phyloP scores from a whole-genome alignment of 2,113 vertebrate species.

The Tragelaphus scriptus region DNA sequence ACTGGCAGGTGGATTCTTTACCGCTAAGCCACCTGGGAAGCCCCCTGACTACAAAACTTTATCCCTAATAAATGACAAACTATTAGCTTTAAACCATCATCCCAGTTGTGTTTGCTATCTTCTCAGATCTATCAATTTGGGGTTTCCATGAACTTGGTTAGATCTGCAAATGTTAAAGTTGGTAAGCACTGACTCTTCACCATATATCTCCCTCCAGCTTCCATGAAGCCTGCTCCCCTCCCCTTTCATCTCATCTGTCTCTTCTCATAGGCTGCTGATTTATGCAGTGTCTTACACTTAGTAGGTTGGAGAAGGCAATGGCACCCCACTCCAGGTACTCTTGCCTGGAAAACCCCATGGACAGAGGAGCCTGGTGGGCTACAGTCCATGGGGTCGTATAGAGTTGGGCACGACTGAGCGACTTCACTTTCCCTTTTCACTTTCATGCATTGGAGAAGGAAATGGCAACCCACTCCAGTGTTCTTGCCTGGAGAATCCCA shows the following conservation, averaged over 20 bases:
- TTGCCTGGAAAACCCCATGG: no score
- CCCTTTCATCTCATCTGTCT: neutral
- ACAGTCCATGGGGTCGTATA: no score
- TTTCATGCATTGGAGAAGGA: no score
- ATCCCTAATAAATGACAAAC: neutral
- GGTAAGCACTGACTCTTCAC: neutral
- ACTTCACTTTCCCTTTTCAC: no score
- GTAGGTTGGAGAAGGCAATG: no score
- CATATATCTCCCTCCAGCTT: neutral
- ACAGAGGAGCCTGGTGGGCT: no score
- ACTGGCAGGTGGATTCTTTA: neutral
- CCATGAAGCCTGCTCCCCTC: neutral
- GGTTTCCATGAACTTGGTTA: neutral
- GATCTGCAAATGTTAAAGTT: neutral
- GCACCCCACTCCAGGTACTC: no score
- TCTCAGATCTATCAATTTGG: neutral
- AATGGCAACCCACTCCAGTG: no score
- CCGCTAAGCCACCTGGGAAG: neutral
- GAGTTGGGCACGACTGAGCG: no score
- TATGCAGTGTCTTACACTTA: neutral
- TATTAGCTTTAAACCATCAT: neutral
- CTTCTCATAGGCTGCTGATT: neutral
- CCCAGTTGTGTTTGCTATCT: neutral
- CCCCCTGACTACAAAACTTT: neutral
- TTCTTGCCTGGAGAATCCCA: neutral